Base-by-base conservation (phyloP, 1,140 invertebrate genomes). In the Drosophila hydei region DNA sequence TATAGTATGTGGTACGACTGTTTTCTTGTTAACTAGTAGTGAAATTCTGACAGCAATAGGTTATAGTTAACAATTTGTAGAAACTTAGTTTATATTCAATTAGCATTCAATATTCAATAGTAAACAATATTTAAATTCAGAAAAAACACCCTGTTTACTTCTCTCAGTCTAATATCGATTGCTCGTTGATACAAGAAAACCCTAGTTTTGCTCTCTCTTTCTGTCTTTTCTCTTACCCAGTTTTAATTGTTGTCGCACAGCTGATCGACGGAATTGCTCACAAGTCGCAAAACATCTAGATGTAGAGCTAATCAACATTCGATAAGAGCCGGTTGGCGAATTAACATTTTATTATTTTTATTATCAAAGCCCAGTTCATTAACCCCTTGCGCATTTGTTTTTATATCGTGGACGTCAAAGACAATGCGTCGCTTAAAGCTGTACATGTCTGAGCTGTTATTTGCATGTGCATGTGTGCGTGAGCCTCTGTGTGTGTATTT, bases 281-380 rank as follows among this genome's bases (percentile, higher is more conserved):
- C 11, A 9, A 55, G n/a, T 27, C 21, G 9, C 4, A 55, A 4
- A 1, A 7, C 30, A 12, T 58, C 27, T 40, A 8, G 19, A 23
- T 45, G 19, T 54, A 47, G 21, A 67, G 54, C 60, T 72, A 52
- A 72, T 67, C 38, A 59, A 42, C 38, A 64, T 64, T 64, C 65
- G 60, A 75, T 68, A 45, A 73, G 42, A 43, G 38, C 52, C 45
- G 55, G 25, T 23, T 60, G 47, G 14, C 56, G 43, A 87, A 80
- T 85, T 77, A 87, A 73, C 81, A 85, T 85, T 87, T 87, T 75
- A 87, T 83, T 51, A 16, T 51, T 43, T 47, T 60, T 43, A 42
- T 40, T 19, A 36, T 33, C 33, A 50, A 48, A 64, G 19, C 45
- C 61, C 67, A 72, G 81, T 85, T 87, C 81, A 72, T 88, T 85